A percentile compares a stretch with the other conserved stretches of the same genome.
These are phyloP conservation scores for Oncorhynchus kisutch DNA, from an alignment of 2,113 vertebrate genomes.

Conservation along the genomic window DNA sequence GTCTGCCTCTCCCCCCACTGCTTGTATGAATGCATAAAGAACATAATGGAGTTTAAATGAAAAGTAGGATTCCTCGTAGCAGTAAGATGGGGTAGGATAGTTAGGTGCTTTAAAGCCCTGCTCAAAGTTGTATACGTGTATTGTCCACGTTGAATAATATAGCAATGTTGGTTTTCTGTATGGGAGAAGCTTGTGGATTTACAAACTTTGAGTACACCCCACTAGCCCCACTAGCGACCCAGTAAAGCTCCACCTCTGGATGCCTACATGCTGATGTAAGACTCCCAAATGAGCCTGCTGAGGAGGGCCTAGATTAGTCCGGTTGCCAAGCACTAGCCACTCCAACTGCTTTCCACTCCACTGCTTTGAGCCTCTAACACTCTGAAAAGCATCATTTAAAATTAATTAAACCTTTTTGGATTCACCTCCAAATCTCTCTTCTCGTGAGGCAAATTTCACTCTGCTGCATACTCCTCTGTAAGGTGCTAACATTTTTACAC, in stretches of 20 bases:
- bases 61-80: not conserved
- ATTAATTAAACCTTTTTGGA: constrained; percentile 95
- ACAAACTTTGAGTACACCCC: constrained; percentile 37
- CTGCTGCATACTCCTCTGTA: not conserved
- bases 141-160: not conserved
- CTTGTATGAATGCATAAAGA: not conserved
- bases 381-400: constrained; percentile 95
- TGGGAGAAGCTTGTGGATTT: constrained; percentile 14
- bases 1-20: not conserved
- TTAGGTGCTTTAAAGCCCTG: not conserved
- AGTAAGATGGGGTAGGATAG: not conserved
- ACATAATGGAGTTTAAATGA: not conserved
- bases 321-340: constrained; percentile 87
- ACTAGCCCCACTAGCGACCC: constrained; percentile 16
- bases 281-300: constrained; percentile 84
- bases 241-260: constrained; percentile 62
- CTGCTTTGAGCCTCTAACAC: constrained; percentile 85
- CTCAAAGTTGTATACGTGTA: not conserved
- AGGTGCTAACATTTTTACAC: constrained; percentile 21
- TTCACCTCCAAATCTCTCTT: constrained; percentile 76
- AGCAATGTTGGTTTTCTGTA: constrained; percentile 23
- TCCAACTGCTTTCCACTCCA: constrained; percentile 93
- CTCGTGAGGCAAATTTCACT: constrained; percentile 10
- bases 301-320: constrained; percentile 82
- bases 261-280: constrained; percentile 93